Percentiles rank a stretch among this genome's conserved stretches.
Evolutionary conservation across 2,113 vertebrate genomes (phyloP).

Genomic region (Laticauda colubrina): DNA sequence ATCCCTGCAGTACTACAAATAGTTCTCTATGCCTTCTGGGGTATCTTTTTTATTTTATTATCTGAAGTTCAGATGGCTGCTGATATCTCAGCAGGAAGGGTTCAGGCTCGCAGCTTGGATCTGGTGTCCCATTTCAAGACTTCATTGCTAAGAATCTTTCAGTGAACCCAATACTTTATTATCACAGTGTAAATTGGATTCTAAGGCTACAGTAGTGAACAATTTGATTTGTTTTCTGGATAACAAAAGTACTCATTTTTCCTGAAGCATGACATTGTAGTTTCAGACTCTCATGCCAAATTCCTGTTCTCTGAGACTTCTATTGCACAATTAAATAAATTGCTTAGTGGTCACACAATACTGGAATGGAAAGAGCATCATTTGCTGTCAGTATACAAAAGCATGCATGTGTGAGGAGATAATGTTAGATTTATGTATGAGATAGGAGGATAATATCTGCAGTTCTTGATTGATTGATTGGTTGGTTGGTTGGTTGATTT

Average conservation of each 20-base stretch:
- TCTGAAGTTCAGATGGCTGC: not conserved
- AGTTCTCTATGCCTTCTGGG: not conserved
- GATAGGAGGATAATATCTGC: conserved; percentile 12
- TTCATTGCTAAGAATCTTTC: not conserved
- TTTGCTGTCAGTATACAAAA: conserved; percentile 15
- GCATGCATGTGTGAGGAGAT: conserved; percentile 12
- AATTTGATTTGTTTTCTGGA: not conserved
- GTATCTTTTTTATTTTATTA: not conserved
- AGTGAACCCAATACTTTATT: not conserved
- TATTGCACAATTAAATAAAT: conserved; percentile 22
- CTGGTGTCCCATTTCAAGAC: not conserved
- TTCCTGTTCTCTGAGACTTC: conserved; percentile 6
- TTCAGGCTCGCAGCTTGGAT: not conserved
- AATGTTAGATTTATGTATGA: conserved; percentile 22
- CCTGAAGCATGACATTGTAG: conserved; percentile 24
- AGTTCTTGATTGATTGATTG: conserved; percentile 12
- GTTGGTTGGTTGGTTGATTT: not conserved
- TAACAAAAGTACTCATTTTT: conserved; percentile 13
- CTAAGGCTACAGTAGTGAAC: not conserved
- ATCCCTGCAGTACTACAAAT: not conserved
- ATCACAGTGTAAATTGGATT: not conserved
- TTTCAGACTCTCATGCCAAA: conserved; percentile 21
- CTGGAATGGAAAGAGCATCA: conserved; percentile 25
- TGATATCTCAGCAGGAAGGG: not conserved
- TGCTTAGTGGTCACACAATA: not conserved